Evolutionary conservation across 2,113 vertebrate species (phyloP), one percentile per base, ranked within the genome.

Genomic region (Sinocyclocheilus grahami): DNA sequence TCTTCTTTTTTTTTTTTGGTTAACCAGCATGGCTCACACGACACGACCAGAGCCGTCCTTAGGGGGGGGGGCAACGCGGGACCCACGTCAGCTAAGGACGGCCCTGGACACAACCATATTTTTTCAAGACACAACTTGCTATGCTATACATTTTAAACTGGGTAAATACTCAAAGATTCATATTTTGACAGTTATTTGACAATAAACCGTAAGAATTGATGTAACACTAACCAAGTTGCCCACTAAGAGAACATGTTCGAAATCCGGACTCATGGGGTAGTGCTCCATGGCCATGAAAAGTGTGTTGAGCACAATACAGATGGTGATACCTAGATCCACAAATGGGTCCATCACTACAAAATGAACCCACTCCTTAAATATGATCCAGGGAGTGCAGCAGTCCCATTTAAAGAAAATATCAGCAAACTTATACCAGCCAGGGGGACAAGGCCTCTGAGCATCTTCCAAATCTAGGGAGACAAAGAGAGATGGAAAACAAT

Each of bases 271-370:
- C 97, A 99, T 99, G 65, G 98, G 98, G 87, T 99, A 99, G 80
- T 99, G 98, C 90, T 99, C 98, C 98, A 99, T 99, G 86, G 98
- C 97, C 98, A 99, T 99, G 95, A 99, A 99, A 65, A 99, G 89
- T 0, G 98, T 99, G 91, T 99, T 99, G 89, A 99, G 97, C 86
- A 99, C 97, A 1, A 99, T 99, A 93, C 98, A 99, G 91, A 99
- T 98, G 87, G 98, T 99, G 92, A 99, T 99, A 78, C 95, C 96
- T 91, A 99, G 92, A 94, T 99, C 98, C 46, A 97, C 97, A 0
- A 99, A 99, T 18, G 98, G 98, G 90, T 99, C 98, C 97, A 97
- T 98, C 90, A 99, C 97, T 10, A 99, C 93, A 92, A 98, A 89
- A 88, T 93, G 86, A 75, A 98, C 74, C 93, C 95, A 93, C 0